Evolutionary conservation across 2,113 vertebrate genomes (phyloP).

Genomic region (Pituophis catenifer): DNA sequence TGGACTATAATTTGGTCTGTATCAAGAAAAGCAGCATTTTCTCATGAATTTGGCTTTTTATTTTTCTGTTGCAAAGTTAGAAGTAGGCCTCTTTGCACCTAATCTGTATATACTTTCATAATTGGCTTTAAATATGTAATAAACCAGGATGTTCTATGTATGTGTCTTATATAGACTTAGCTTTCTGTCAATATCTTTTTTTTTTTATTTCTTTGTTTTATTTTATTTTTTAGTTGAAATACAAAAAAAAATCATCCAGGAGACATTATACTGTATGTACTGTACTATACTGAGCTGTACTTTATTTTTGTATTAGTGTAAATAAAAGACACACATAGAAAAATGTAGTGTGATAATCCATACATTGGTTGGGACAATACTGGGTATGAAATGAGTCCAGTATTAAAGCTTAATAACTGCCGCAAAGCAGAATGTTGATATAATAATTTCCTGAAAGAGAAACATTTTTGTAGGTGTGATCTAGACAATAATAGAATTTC

Average conservation of each 20-base stretch:
- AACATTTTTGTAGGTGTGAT: neutral
- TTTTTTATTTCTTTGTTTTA: conserved; percentile 20
- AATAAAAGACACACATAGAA: neutral
- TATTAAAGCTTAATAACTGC: conserved; percentile 50
- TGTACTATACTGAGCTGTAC: neutral
- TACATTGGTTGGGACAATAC: conserved; percentile 45
- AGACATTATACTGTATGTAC: conserved; percentile 3
- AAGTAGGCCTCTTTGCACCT: neutral
- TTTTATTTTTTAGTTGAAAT: conserved; percentile 1
- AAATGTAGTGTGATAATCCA: neutral
- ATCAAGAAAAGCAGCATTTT: conserved; percentile 42
- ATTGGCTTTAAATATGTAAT: conserved; percentile 33
- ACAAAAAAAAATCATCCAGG: conserved; percentile 42
- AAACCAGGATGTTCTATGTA: conserved; percentile 26
- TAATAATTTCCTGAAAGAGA: neutral
- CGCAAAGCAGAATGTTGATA: conserved; percentile 40
- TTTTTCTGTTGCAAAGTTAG: conserved; percentile 26
- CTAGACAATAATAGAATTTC: neutral
- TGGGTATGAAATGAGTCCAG: conserved; percentile 36
- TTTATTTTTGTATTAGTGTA: neutral
- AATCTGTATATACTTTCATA: neutral
- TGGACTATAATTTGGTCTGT: conserved; percentile 35
- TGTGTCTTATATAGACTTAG: conserved; percentile 51
- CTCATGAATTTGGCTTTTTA: conserved; percentile 29
- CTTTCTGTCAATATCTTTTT: conserved; percentile 49